Base-by-base conservation (phyloP, 1,140 invertebrate species). In the Hycleus phaleratus region DNA sequence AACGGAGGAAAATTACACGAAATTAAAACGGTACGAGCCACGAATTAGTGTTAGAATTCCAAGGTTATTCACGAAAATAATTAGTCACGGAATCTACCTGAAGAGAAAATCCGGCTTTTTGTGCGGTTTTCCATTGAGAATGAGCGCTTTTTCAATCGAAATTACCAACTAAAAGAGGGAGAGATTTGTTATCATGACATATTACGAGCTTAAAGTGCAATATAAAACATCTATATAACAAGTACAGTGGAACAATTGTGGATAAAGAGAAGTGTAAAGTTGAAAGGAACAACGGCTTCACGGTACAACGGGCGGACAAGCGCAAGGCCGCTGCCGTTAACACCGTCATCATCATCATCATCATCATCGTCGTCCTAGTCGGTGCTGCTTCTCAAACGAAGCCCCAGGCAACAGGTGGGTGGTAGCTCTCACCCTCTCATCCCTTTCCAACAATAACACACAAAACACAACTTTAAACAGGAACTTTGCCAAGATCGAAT, bases 381-480 rank as follows among this genome's bases (percentile, higher is more conserved):
- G 18, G 18, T 18, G 18, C 18, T 18, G 32, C 32, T 32, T 32
- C 32, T 5, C 32, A 32, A 32, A 24, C 53, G 26, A 56, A 40
- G 53, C 53, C 53, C 53, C 45, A 38, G 53, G 53, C 53, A 56
- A 56, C 53, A 56, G 53, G 53, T 56, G 53, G 53, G 53, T 47
- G 53, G 53, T 44, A 18, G 18, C 18, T 18, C 18, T 18, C 2
- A 18, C 32, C 7, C 32, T 32, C 32, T 32, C 32, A 32, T 32
- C 46, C 53, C 53, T 46, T 45, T 45, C 45, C 45, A 46, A 47
- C 52, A 54, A 18, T 18, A 18, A 18, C 18, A 18, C 18, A 18
- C 18, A 18, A 18, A 18, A 44, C 45, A 46, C 52, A 40, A 56
- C 46, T 56, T 56, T 56, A 56, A 39, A 56, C 32, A 47, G 46